Evolutionary conservation across 2,797 vertebrate species (phyloP).

Genomic region (Morelia viridis): DNA sequence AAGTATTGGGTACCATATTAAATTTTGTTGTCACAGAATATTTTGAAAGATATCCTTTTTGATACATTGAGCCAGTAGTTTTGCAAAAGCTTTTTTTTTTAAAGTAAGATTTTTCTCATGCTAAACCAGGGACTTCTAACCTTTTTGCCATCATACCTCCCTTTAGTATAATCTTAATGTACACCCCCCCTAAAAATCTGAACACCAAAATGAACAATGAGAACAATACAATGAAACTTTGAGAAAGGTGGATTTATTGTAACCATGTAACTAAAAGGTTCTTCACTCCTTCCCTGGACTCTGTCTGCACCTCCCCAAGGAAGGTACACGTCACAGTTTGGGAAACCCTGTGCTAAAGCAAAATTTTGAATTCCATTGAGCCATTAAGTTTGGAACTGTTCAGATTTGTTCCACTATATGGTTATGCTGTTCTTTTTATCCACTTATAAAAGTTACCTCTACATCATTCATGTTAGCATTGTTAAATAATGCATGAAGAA

Average conservation of each 20-base stretch:
- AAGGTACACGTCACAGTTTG: not conserved
- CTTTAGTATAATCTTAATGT: not conserved
- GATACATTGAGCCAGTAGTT: not conserved
- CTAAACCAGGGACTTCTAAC: not conserved
- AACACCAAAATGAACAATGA: not conserved
- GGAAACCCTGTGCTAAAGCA: not conserved
- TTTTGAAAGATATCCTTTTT: not conserved
- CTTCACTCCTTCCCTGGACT: not conserved
- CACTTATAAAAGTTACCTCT: not conserved
- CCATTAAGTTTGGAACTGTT: not conserved
- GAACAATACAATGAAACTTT: not conserved
- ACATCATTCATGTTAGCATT: not conserved
- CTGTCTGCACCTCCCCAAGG: not conserved
- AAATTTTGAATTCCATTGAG: not conserved
- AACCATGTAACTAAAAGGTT: not conserved
- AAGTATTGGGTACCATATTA: not conserved
- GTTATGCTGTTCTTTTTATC: not conserved
- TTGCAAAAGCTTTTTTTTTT: not conserved
- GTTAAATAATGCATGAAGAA: not conserved
- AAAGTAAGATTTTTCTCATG: not conserved
- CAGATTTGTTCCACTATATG: not conserved
- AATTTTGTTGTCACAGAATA: not conserved
- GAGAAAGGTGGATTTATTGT: not conserved
- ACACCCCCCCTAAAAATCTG: not conserved
- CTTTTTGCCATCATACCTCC: not conserved